phyloP scores from a whole-genome alignment of 1,140 invertebrate species.

The Drosophila willistoni region DNA sequence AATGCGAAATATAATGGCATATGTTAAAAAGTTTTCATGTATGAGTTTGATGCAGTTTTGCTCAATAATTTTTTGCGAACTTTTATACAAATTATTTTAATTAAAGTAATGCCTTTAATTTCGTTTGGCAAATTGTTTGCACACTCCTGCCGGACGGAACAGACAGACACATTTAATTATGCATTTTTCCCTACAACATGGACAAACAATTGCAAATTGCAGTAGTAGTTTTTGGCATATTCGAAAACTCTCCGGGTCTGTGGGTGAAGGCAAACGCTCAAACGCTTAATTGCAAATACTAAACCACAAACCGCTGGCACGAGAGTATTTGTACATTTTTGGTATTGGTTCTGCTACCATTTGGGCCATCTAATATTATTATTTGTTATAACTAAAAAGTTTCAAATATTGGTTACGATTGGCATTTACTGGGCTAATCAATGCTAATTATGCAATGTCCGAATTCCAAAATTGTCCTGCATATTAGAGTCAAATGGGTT shows the following conservation, averaged over 20 bases:
- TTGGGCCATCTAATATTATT: conserved; percentile 60
- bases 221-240: conserved; percentile 53
- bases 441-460: conserved; percentile 7
- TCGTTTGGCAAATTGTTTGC: conserved; percentile 57
- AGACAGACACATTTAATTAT: conserved; percentile 54
- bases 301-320: neutral
- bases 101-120: conserved; percentile 48
- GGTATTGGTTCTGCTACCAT: conserved; percentile 46
- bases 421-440: conserved; percentile 1
- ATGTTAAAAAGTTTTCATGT: neutral
- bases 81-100: conserved; percentile 31
- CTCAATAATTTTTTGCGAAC: conserved; percentile 6
- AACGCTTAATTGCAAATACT: conserved; percentile 42
- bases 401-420: conserved; percentile 65
- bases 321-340: conserved; percentile 59
- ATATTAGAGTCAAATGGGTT: neutral
- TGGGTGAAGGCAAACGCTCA: conserved; percentile 9
- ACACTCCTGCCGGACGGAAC: conserved; percentile 21
- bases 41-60: neutral
- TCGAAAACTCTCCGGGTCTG: neutral
- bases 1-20: neutral
- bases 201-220: conserved; percentile 39
- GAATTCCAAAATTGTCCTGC: neutral
- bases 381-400: conserved; percentile 60
- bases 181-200: conserved; percentile 32